phyloP scores from a whole-genome alignment of 2,113 vertebrate genomes.

The Boulengerochromis microlepis region DNA sequence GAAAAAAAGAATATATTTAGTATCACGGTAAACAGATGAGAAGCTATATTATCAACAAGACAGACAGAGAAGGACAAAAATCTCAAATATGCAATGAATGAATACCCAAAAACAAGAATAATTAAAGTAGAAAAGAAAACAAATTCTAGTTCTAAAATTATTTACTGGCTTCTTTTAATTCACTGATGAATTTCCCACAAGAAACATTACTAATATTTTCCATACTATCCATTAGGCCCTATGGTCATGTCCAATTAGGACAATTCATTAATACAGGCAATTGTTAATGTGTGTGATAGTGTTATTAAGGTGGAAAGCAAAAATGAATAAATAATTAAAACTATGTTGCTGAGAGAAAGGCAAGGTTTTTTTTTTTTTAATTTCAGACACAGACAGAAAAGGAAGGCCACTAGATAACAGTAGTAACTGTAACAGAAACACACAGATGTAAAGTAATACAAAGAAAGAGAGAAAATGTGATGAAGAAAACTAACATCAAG shows the following conservation, averaged over 20 bases:
- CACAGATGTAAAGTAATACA: background rate
- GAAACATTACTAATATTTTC: background rate
- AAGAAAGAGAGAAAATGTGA: background rate
- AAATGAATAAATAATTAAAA: background rate
- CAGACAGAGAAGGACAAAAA: background rate
- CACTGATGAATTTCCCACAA: background rate
- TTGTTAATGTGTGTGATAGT: background rate
- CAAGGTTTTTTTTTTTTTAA: fast-evolving
- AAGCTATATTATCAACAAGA: background rate
- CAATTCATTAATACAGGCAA: background rate
- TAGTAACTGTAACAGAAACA: background rate
- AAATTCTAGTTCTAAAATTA: background rate
- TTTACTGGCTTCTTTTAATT: background rate
- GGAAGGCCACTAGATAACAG: background rate
- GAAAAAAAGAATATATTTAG: background rate
- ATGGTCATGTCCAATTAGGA: background rate
- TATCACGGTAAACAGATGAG: background rate
- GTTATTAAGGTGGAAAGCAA: background rate
- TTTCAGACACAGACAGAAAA: background rate
- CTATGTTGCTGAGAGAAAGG: background rate
- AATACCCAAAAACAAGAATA: background rate
- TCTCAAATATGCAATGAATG: background rate
- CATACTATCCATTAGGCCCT: background rate
- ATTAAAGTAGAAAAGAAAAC: background rate
- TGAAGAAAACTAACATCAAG: background rate